Evolutionary conservation across 2,113 vertebrate genomes (phyloP), one percentile per base, ranked within the genome.

Genomic region (Pangasianodon hypophthalmus): DNA sequence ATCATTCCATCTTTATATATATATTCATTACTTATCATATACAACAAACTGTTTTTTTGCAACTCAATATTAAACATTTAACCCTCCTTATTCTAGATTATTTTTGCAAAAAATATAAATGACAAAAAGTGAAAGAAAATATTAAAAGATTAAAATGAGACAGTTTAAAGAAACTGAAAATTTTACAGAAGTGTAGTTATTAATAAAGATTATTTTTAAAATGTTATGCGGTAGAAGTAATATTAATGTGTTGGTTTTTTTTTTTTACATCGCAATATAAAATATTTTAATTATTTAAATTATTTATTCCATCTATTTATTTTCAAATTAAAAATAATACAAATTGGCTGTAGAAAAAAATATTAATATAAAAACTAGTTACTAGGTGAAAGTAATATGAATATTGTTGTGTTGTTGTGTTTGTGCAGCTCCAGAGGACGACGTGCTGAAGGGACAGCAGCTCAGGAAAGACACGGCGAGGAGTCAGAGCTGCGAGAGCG

Each of bases 371-470:
- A 29, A 67, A 37, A 37, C 37, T 37, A 50, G 50, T 73, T 18
- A 73, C 0, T 7, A 79, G 19, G 46, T 56, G 2, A 21, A 19
- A 7, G 52, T 26, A 37, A 32, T 60, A 6, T 44, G 11, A 16
- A 7, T 21, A 41, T 48, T n/a, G 24, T 48, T 11, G 29, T 32
- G 13, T 18, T 5, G 11, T 62, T 32, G 71, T 80, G 60, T 73
- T 91, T 73, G 95, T 96, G 87, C 96, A 99, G 98, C 96, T 90
- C 95, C 97, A 0, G 97, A 97, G 91, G 98, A 99, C 92, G 97
- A 99, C 92, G 94, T 98, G 91, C 97, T 98, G 91, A 99, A 98
- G 96, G 97, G 97, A 93, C 97, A 98, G 92, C 98, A 98, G 95
- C 97, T 99, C 97, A 97, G 95, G 93, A 96, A 96, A 92, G 98